Base-by-base conservation (phyloP, 2,797 vertebrate species). In the Cottoperca gobio region DNA sequence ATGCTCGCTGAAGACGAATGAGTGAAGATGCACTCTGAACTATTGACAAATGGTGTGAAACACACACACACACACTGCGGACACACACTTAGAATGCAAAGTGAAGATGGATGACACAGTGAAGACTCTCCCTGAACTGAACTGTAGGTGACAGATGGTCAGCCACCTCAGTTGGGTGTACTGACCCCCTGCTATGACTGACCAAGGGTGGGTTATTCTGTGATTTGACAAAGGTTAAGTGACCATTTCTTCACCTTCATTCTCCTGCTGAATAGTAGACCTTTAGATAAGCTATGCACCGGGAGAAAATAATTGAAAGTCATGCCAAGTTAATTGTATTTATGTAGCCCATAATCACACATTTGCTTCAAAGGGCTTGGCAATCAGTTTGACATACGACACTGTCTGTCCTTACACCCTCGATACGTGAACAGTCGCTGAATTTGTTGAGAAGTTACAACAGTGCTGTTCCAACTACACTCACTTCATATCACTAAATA, bases 31-130 rank as follows among this genome's bases (percentile, higher is more conserved):
- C 92, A 90, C 90, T 90, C 91, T 91, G 91, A 92, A 90, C 91
- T 91, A 86, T 88, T 92, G 91, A 92, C 91, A 90, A 93, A 92
- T 92, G 92, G 87, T 52, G 39, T 81, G 79, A 90, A 78, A 79
- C 70, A 57, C 39, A 81, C 65, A 83, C 83, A 77, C 72, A 74
- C 72, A 84, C 78, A 80, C 49, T 8, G 23, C 11, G 19, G 61
- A 87, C 81, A 73, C 79, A 88, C 87, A 89, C 83, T 84, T 81
- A 84, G 61, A 81, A 90, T 77, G 74, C 82, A 63, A 50, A 58
- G 72, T 73, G 79, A 90, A 92, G 91, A 93, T 70, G 73, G 88
- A 92, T 86, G 85, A 74, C 52, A 6, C 70, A 2, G 76, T 37
- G 61, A 78, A 77, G 83, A 83, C 26, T 71, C 78, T 86, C 84